Percentiles rank a stretch among this genome's conserved stretches.
phyloP scores from a whole-genome alignment of 92 coral and sea anemone genomes.

The Micromussa lordhowensis region DNA sequence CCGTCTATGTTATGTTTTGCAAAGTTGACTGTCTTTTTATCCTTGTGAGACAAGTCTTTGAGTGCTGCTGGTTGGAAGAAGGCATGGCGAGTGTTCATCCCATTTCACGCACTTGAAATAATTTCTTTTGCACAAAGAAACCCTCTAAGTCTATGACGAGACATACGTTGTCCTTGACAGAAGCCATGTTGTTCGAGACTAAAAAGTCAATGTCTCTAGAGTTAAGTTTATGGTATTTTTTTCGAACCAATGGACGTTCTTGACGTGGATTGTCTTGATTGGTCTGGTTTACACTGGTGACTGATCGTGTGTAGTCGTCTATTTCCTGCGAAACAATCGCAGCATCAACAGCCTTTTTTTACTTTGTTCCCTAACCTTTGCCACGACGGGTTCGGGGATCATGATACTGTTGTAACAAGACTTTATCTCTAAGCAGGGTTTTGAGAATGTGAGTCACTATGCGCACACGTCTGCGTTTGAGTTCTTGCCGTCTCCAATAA shows the following conservation, averaged over 20 bases:
- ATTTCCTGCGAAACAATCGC: neutral
- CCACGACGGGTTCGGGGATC: too few species aligned
- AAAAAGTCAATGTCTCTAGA: neutral
- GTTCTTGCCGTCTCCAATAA: too few species aligned
- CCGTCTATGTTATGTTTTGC: neutral
- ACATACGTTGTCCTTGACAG: neutral
- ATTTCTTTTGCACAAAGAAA: constrained; percentile 11
- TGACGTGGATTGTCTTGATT: neutral
- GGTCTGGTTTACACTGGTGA: neutral
- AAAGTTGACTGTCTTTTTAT: constrained; percentile 5
- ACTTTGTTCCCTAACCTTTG: too few species aligned
- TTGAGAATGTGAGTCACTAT: too few species aligned
- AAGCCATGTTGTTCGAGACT: neutral
- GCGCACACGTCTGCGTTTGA: too few species aligned
- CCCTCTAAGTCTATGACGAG: constrained; percentile 6
- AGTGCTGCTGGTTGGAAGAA: constrained; percentile 2
- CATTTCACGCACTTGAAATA: constrained; percentile 10
- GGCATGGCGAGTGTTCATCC: constrained; percentile 7
- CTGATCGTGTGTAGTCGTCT: neutral
- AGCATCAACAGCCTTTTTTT: neutral
- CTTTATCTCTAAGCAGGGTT: too few species aligned
- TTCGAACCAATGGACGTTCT: neutral
- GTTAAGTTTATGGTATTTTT: neutral
- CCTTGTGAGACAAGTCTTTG: constrained; percentile 15
- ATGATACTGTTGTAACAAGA: too few species aligned